These are phyloP conservation scores for Meles meles DNA, from an alignment of 2,113 vertebrate genomes.

Conservation along the genomic window DNA sequence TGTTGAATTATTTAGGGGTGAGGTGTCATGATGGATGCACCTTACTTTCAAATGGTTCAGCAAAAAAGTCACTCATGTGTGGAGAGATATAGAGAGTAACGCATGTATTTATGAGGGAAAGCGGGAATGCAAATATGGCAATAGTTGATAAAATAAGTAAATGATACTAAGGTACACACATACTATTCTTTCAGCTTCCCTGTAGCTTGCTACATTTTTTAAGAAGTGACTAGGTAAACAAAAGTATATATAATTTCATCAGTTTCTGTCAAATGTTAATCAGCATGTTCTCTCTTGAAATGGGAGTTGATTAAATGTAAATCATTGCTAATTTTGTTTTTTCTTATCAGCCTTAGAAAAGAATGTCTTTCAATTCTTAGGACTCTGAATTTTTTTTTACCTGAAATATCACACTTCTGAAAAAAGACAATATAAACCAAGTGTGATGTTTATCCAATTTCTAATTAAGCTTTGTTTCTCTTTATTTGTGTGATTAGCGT, in stretches of 20 bases:
- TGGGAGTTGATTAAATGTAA: background rate
- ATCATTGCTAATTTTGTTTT: background rate
- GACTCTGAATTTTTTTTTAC: background rate
- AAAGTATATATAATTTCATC: background rate
- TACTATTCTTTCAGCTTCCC: background rate
- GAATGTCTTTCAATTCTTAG: background rate
- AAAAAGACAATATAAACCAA: background rate
- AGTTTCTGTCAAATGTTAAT: background rate
- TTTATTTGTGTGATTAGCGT: background rate
- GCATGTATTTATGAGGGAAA: background rate
- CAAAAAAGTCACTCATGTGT: background rate
- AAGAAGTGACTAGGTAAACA: background rate
- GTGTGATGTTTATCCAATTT: background rate
- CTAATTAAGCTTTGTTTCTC: background rate
- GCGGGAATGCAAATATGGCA: background rate
- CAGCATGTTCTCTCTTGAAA: background rate
- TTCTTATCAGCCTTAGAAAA: background rate
- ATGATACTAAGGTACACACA: background rate
- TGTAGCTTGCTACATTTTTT: background rate
- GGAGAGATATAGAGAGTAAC: background rate
- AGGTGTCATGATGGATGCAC: constrained; percentile 1
- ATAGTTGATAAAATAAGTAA: background rate
- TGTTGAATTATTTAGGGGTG: constrained; percentile 49
- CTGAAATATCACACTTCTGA: background rate
- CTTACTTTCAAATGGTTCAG: constrained; percentile 51